Evolutionary conservation across 2,888 invertebrate genomes (phyloP).

Genomic region (Branchinecta sandiegonensis): DNA sequence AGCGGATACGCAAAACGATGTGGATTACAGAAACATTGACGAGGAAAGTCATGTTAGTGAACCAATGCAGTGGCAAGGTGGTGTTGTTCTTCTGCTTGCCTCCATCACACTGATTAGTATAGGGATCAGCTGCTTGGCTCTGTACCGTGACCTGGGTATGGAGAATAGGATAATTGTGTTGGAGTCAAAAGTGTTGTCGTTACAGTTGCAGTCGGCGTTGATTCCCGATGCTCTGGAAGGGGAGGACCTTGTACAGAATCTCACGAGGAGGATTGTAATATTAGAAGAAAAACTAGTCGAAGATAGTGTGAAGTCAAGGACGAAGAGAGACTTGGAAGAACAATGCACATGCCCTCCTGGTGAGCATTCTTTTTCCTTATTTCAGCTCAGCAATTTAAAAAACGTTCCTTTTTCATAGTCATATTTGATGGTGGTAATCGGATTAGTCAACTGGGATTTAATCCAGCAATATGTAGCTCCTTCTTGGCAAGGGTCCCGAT

Average conservation of each 20-base stretch:
- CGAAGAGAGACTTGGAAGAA: conserved; percentile 12
- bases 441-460: no score
- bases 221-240: conserved; percentile 11
- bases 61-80: not conserved
- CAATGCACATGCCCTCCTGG: conserved; percentile 7
- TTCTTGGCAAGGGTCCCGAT: no score
- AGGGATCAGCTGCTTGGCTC: conserved; percentile 2
- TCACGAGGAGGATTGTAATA: not conserved
- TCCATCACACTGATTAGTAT: conserved; percentile 8
- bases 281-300: conserved; percentile 15
- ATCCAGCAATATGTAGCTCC: no score
- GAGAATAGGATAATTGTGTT: conserved; percentile 15
- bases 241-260: conserved; percentile 12
- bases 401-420: no score
- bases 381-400: no score
- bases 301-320: not conserved
- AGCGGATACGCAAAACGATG: not conserved
- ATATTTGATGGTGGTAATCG: no score
- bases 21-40: not conserved
- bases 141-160: not conserved
- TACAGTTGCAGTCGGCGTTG: conserved; percentile 1
- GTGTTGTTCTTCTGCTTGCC: conserved; percentile 10
- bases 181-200: conserved; percentile 15
- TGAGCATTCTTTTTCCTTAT: not conserved
- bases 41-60: not conserved